Base-by-base conservation (phyloP, 2,888 invertebrate genomes). In the Yponomeuta evonymella region DNA sequence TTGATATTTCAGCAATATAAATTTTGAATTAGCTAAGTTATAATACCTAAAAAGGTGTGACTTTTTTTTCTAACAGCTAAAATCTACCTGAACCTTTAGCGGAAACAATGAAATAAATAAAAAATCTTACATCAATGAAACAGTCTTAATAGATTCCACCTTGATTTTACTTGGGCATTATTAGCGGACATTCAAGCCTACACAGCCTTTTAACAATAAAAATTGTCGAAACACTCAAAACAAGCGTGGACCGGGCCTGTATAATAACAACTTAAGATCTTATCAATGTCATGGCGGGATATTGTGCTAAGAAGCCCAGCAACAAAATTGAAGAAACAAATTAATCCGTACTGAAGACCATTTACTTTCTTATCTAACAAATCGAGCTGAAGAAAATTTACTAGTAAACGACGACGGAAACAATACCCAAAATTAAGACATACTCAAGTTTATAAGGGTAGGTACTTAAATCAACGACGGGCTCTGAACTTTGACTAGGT, bases 221-320 rank as follows among this genome's bases (percentile, higher is more conserved):
- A 48, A 67, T 43, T 67, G 43, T 67, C 43, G 10, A 67, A 76
- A 75, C 72, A 74, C 73, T 73, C 76, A 72, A 75, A 76, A 73
- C 73, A 79, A 77, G 75, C 82, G 81, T 76, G 78, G 79, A 77
- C 81, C 78, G 79, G 51, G 76, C 83, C 76, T 79, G 80, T 82
- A 81, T 76, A 75, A 78, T 77, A 77, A 80, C 82, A 85, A 86
- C 89, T 88, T 87, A 88, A 89, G 90, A 90, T 90, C 71, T 76
- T 82, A 81, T 81, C 80, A 43, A 69, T 64, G 71, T 70, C 58
- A 68, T 72, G 72, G 68, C 70, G 48, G 12, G 8, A 58, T n/a
- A 43, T 43, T 67, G 48, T 36, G 67, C 33, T 73, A 70, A 67
- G 70, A 48, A 73, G 30, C 63, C 12, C 3, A 2, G 8, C 15